phyloP scores from a whole-genome alignment of 2,113 vertebrate species.

The Tychaedon coryphoeus region DNA sequence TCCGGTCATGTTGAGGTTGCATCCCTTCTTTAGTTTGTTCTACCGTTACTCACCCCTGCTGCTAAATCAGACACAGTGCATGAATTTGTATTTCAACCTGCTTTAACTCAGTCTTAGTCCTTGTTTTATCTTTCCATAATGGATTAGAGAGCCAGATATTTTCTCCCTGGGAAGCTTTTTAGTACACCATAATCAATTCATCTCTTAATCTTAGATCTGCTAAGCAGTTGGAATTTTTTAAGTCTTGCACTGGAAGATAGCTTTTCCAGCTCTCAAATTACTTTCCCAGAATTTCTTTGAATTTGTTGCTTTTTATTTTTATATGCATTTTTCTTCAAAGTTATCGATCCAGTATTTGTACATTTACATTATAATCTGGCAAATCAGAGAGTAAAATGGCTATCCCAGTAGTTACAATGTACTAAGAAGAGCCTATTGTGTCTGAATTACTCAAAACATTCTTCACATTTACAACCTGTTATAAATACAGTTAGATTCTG shows the following conservation, averaged over 20 bases:
- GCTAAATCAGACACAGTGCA: background rate
- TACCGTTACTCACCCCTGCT: accelerated
- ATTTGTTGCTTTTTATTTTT: background rate
- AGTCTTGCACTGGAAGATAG: background rate
- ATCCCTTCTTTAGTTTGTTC: background rate
- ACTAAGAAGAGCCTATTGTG: background rate
- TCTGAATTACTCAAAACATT: background rate
- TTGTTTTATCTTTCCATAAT: background rate
- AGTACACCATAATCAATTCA: background rate
- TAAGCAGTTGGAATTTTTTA: background rate
- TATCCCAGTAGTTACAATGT: background rate
- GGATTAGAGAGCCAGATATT: background rate
- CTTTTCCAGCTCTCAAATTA: background rate
- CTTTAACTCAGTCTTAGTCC: background rate
- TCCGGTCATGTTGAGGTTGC: background rate
- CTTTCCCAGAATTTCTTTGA: background rate
- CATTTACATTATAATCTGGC: background rate
- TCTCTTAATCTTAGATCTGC: background rate
- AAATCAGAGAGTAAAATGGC: background rate
- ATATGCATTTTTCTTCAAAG: background rate
- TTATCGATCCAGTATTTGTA: background rate
- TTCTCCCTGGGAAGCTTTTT: background rate
- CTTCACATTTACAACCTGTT: background rate
- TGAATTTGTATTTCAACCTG: background rate
- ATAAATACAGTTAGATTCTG: constrained; percentile 46